Percentiles rank a stretch among this genome's conserved stretches.
Conservation (phyloP, 92 coral and sea anemone genomes). For the Nematostella vectensis region DNA sequence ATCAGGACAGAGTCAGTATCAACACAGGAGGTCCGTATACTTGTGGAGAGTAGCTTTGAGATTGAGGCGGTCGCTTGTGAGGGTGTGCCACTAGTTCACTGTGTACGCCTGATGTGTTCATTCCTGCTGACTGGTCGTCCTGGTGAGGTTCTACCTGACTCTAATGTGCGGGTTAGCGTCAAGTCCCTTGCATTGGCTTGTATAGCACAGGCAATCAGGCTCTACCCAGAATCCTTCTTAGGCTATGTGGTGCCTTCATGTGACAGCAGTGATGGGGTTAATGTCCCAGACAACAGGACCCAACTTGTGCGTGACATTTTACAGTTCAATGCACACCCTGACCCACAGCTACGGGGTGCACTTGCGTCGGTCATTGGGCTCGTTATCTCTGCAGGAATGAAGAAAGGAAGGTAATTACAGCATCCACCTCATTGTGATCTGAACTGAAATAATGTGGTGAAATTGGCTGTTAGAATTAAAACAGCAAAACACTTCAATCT, state of each 20-base stretch:
- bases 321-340: conserved; percentile 79
- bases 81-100: conserved; percentile 86
- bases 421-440: not conserved
- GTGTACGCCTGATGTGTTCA: conserved; percentile 90
- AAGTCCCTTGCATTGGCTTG: conserved; percentile 83
- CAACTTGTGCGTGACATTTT: conserved; percentile 88
- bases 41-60: conserved; percentile 78
- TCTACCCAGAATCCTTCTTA: conserved; percentile 81
- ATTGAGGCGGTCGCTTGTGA: conserved; percentile 86
- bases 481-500: too few relatives aligned
- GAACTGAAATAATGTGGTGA: too few relatives aligned
- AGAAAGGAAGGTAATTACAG: conserved; percentile 77
- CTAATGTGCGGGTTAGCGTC: conserved; percentile 92
- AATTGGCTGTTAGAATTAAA: too few relatives aligned
- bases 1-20: conserved; percentile 62
- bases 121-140: conserved; percentile 80
- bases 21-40: conserved; percentile 65
- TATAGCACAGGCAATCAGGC: conserved; percentile 65
- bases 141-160: conserved; percentile 81
- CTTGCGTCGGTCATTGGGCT: conserved; percentile 67
- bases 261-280: conserved; percentile 20
- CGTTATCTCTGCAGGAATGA: conserved; percentile 59
- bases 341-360: conserved; percentile 88
- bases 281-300: conserved; percentile 10
- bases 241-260: conserved; percentile 61